Conservation (phyloP, 2,888 invertebrate genomes). For the Lepidocyrtinus sp. region DNA sequence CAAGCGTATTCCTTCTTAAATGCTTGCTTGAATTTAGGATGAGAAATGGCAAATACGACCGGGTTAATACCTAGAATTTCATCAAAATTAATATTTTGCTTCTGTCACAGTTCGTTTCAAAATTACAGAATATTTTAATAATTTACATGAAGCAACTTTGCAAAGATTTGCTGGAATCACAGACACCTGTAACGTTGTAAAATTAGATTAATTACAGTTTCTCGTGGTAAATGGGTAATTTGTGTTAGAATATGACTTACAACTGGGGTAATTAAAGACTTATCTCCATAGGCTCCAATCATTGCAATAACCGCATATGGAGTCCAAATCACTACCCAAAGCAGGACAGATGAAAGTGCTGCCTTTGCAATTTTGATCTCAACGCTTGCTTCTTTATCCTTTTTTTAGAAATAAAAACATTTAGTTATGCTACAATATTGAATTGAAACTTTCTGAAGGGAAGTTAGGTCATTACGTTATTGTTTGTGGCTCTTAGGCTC, state of each 20-base stretch:
- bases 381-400: conserved; percentile 51
- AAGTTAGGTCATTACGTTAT: too few species aligned
- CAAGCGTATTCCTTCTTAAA: conserved; percentile 46
- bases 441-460: too few species aligned
- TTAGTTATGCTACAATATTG: background rate
- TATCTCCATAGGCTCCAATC: conserved; percentile 54
- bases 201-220: too few species aligned
- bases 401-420: too few species aligned
- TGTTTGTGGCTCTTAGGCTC: conserved; percentile 42
- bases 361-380: conserved; percentile 64
- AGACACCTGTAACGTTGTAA: conserved; percentile 30
- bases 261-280: conserved; percentile 50
- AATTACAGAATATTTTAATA: background rate
- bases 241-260: background rate
- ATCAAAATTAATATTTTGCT: background rate
- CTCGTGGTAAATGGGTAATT: background rate
- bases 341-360: conserved; percentile 57
- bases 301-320: conserved; percentile 57
- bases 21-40: conserved; percentile 57
- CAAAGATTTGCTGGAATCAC: conserved; percentile 57
- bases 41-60: conserved; percentile 61
- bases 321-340: conserved; percentile 61
- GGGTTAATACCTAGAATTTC: conserved; percentile 52
- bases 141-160: conserved; percentile 57
- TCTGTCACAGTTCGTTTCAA: too few species aligned